phyloP scores from a whole-genome alignment of 2,797 vertebrate species.

The Hephaestus fuliginosus region DNA sequence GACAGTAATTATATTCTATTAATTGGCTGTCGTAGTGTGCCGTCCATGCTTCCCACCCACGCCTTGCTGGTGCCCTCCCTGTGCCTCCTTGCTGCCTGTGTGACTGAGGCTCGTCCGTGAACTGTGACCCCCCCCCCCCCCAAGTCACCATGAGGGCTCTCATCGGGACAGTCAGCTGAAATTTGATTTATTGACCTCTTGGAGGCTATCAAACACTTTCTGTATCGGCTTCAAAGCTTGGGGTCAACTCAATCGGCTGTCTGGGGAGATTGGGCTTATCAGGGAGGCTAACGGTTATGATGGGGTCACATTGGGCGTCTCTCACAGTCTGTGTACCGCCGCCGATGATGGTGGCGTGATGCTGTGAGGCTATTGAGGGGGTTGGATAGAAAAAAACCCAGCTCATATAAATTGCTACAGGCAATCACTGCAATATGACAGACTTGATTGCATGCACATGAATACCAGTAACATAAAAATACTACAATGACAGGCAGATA shows the following conservation, averaged over 20 bases:
- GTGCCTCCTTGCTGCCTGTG: not conserved
- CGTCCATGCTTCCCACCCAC: not conserved
- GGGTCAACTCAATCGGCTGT: constrained; percentile 58
- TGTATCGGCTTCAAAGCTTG: constrained; percentile 14
- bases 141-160: constrained; percentile 6
- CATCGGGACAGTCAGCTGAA: constrained; percentile 39
- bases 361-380: not conserved
- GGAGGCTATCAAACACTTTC: constrained; percentile 28
- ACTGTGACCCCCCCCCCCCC: constrained; percentile 12
- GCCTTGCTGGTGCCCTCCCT: not conserved
- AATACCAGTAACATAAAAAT: constrained; percentile 7
- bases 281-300: constrained; percentile 29
- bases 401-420: constrained; percentile 11
- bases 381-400: not conserved
- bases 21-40: constrained; percentile 33
- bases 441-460: constrained; percentile 12
- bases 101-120: constrained; percentile 33
- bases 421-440: constrained; percentile 12
- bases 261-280: constrained; percentile 62
- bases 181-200: constrained; percentile 71
- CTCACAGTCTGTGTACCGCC: not conserved
- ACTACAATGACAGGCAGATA: constrained; percentile 14
- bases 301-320: constrained; percentile 37
- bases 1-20: constrained; percentile 36
- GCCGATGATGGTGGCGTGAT: not conserved